Conservation (phyloP, 2,797 vertebrate species). For the Pseudomugil gertrudae region DNA sequence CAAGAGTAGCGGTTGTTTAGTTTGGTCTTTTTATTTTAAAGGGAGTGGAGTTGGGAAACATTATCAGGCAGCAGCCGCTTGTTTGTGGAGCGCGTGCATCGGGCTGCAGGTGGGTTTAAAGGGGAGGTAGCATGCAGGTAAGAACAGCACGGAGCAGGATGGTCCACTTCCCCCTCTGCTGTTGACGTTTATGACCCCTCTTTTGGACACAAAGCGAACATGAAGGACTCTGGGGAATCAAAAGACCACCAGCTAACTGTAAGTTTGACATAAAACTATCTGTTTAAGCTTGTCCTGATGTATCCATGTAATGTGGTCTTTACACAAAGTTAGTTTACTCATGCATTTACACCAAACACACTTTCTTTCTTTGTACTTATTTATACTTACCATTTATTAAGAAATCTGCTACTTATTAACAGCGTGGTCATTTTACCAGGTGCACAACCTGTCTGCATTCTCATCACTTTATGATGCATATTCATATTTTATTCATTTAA, state of each 20-base stretch:
- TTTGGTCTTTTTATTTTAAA: too few relatives aligned
- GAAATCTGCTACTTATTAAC: background rate
- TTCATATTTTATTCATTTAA: background rate
- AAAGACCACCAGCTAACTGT: slow-evolving; percentile 90
- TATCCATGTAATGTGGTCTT: background rate
- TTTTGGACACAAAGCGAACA: slow-evolving; percentile 56
- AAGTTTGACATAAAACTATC: slow-evolving; percentile 61
- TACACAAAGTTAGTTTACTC: background rate
- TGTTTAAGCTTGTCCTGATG: background rate
- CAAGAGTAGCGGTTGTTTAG: background rate
- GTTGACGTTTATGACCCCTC: slow-evolving; percentile 26
- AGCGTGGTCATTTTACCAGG: background rate
- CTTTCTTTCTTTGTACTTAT: too few relatives aligned
- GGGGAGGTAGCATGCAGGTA: slow-evolving; percentile 37
- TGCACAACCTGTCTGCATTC: background rate
- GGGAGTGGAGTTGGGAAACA: background rate
- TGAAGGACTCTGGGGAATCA: slow-evolving; percentile 88
- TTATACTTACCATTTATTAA: too few relatives aligned
- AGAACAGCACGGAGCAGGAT: slow-evolving; percentile 23
- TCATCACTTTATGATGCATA: background rate
- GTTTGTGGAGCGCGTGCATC: background rate
- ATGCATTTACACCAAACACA: background rate
- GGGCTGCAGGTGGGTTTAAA: slow-evolving; percentile 14
- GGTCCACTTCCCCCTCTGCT: slow-evolving; percentile 27
- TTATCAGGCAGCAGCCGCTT: background rate